Percentiles rank a stretch among this genome's conserved stretches.
Conservation (phyloP, 2,797 vertebrate genomes). For the Scleropages formosus region DNA sequence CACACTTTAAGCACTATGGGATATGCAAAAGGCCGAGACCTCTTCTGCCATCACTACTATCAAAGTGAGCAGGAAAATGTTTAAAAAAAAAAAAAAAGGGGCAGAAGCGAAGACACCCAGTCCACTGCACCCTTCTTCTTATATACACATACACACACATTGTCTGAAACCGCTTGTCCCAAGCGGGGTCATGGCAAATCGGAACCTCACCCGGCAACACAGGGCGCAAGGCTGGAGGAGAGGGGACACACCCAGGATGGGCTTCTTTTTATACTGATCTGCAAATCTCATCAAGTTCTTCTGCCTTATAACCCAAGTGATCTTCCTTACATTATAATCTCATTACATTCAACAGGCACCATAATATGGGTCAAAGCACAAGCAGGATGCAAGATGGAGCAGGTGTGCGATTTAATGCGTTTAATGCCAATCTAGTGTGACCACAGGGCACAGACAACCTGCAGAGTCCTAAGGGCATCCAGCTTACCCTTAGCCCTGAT, state of each 20-base stretch:
- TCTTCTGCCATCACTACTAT: neutral
- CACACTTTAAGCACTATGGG: too few species aligned
- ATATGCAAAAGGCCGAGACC: neutral
- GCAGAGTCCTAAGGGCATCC: too few species aligned
- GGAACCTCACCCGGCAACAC: too few species aligned
- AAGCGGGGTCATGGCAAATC: too few species aligned
- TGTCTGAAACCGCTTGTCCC: too few species aligned
- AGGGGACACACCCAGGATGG: too few species aligned
- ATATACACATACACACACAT: too few species aligned
- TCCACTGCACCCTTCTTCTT: neutral
- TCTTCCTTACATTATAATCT: neutral
- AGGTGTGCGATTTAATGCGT: neutral
- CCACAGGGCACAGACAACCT: too few species aligned
- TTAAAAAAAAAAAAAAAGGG: neutral
- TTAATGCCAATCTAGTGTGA: too few species aligned
- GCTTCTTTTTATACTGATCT: constrained; percentile 10
- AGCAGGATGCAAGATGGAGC: neutral
- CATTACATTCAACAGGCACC: neutral
- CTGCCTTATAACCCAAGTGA: neutral
- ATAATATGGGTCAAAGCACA: neutral
- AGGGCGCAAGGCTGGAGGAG: too few species aligned
- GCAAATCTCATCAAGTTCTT: constrained; percentile 11
- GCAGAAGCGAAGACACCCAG: neutral
- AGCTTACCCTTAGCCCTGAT: too few species aligned
- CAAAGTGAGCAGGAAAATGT: constrained; percentile 1